phyloP scores from a whole-genome alignment of 2,888 invertebrate genomes.

The Heteromurus nitidus region DNA sequence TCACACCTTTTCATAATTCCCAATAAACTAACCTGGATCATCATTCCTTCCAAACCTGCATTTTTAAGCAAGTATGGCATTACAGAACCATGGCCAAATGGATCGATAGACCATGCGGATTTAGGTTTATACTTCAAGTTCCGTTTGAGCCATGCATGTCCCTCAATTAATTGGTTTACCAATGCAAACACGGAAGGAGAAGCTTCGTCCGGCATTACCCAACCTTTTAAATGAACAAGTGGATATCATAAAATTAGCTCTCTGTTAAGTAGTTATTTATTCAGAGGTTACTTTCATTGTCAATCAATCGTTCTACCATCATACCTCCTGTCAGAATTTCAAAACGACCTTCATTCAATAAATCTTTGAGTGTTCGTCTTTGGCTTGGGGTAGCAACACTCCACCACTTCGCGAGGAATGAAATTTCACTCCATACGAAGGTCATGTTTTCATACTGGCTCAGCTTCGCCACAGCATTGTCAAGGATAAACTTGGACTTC shows the following conservation, averaged over 20 bases:
- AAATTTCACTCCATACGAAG: conserved; percentile 49
- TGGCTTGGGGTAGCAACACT: no score
- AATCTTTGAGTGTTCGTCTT: background rate
- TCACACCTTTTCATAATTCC: background rate
- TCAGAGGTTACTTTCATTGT: no score
- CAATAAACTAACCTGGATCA: conserved; percentile 82
- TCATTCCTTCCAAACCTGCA: conserved; percentile 88
- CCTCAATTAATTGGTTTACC: conserved; percentile 46
- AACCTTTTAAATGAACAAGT: conserved; percentile 80
- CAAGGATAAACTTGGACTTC: conserved; percentile 79
- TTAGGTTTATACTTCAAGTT: conserved; percentile 88
- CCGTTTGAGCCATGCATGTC: conserved; percentile 89
- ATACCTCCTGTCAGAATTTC: conserved; percentile 46
- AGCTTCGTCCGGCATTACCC: conserved; percentile 58
- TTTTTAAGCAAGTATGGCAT: conserved; percentile 91
- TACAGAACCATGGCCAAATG: conserved; percentile 96
- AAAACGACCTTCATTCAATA: conserved; percentile 29
- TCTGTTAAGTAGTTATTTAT: no score
- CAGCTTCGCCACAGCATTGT: conserved; percentile 43
- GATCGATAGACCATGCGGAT: conserved; percentile 94
- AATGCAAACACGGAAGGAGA: conserved; percentile 36
- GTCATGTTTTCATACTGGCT: conserved; percentile 33
- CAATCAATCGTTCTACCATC: no score
- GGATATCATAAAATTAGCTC: no score
- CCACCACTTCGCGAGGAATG: conserved; percentile 37